Base-by-base conservation (phyloP, 2,113 vertebrate species). In the Heptranchias perlo region DNA sequence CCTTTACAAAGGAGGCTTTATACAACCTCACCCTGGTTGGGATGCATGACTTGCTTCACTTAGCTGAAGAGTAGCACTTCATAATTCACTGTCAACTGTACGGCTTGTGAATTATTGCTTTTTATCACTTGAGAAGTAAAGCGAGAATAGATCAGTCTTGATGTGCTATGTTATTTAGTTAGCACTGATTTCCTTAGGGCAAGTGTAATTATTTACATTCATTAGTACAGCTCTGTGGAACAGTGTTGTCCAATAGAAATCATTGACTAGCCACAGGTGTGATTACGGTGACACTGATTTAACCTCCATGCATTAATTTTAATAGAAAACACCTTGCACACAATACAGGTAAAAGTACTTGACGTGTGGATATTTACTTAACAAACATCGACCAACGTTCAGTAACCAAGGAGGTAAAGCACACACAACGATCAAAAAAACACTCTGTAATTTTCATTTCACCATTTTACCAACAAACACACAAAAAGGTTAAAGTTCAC, bases 401-500 rank as follows among this genome's bases (percentile, higher is more conserved):
- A 39, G 39, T 44, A 82, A 82, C n/a, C 5, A 44, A 76, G 25
- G 3, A 49, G 8, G 10, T 52, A 91, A 61, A 62, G 21, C 54
- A 39, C n/a, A 39, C 58, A 93, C 7, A 93, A 21, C 18, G 52
- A 58, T 54, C 87, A 91, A 58, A 91, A n/a, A 31, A 58, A 23
- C 1, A 93, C n/a, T 92, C 35, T n/a, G 35, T n/a, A n/a, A 14
- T 44, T 16, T 62, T 64, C n/a, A 7, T 44, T n/a, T 93, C 31
- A 23, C 16, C 35, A 8, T n/a, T 64, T 93, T 93, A 93, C 18
- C 89, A 93, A 93, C 89, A 64, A 93, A 64, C 1, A 10, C 31
- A 92, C 14, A 61, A 58, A n/a, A 18, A 64, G 61, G 58, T 93
- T 93, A 93, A 93, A 93, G 54, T 93, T 93, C 58, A 62, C n/a